Base-by-base conservation (phyloP, 2,888 invertebrate genomes). In the Dicycla oo region DNA sequence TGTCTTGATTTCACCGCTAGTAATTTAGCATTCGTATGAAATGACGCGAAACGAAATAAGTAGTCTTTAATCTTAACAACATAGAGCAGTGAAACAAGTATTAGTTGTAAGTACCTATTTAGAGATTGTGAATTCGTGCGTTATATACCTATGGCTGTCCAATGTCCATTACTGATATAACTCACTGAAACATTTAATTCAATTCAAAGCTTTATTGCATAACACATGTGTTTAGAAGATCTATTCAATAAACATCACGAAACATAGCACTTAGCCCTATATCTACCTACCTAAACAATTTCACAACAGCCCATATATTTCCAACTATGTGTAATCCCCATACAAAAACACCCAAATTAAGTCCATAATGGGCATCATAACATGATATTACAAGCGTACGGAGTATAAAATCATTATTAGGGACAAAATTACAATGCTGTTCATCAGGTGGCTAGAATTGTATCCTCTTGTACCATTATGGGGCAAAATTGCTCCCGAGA, bases 401-500 rank as follows among this genome's bases (percentile, higher is more conserved):
- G 49, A 51, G 73, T 75, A 72, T 69, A 69, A 78, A 84, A 69
- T 83, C 69, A 78, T 81, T 75, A 86, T 80, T 73, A 83, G 58
- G 53, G 69, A 75, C 76, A 45, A 62, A 78, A 85, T 86, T 87
- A 86, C 87, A 82, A 85, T 78, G 75, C 58, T 54, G 34, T 75
- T 75, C 81, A 86, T 87, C 83, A 78, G 69, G 69, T 78, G 76
- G 65, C 72, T 71, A 69, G 86, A 85, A 86, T 86, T 78, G 80
- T 85, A 83, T 85, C 85, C 76, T 86, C 83, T 73, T 23, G 61
- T 53, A 75, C 86, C 78, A 85, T 86, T 86, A 86, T 73, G 68
- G 87, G 77, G 83, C 83, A 82, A 86, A 86, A 86, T 86, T 85
- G 79, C 79, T 77, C 76, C 82, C 68, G 82, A 77, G 86, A 86